These are phyloP conservation scores for Strix uralensis DNA, from an alignment of 2,113 vertebrate species.

Conservation along the genomic window DNA sequence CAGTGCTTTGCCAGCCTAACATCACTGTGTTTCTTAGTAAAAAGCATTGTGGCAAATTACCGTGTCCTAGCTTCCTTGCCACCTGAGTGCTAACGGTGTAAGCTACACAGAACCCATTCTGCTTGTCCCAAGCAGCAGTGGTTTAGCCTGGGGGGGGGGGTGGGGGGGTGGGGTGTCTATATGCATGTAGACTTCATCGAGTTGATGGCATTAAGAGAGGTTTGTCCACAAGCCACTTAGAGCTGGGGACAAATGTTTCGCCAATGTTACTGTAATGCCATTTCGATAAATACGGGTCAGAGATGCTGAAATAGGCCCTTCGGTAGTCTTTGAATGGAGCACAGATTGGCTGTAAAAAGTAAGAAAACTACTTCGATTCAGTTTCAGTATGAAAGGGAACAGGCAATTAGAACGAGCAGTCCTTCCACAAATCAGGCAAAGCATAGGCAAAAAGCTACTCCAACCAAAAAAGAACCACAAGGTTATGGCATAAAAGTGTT, in stretches of 20 bases:
- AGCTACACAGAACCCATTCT: neutral
- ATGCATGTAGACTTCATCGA: neutral
- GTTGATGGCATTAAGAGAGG: neutral
- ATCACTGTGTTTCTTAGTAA: neutral
- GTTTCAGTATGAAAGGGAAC: constrained; percentile 73
- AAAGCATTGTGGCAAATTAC: neutral
- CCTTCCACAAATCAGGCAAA: constrained; percentile 79
- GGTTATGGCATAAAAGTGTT: constrained; percentile 77
- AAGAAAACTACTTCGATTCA: constrained; percentile 72
- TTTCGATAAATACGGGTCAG: constrained; percentile 5
- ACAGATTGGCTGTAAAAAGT: constrained; percentile 76
- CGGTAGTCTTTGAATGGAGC: constrained; percentile 86
- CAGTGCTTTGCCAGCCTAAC: constrained; percentile 18
- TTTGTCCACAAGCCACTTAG: constrained; percentile 47
- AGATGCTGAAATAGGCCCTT: constrained; percentile 73
- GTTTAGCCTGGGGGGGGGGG: neutral
- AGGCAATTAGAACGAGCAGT: constrained; percentile 83
- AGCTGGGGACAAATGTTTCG: neutral
- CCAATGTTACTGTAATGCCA: neutral
- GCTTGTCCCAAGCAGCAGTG: neutral
- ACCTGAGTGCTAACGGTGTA: neutral
- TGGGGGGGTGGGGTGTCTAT: neutral
- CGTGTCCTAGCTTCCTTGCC: neutral
- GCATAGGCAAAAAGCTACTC: constrained; percentile 81
- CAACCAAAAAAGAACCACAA: constrained; percentile 84